Evolutionary conservation across 2,888 invertebrate genomes (phyloP), one percentile per base, ranked within the genome.

Genomic region (Erynnis tages): DNA sequence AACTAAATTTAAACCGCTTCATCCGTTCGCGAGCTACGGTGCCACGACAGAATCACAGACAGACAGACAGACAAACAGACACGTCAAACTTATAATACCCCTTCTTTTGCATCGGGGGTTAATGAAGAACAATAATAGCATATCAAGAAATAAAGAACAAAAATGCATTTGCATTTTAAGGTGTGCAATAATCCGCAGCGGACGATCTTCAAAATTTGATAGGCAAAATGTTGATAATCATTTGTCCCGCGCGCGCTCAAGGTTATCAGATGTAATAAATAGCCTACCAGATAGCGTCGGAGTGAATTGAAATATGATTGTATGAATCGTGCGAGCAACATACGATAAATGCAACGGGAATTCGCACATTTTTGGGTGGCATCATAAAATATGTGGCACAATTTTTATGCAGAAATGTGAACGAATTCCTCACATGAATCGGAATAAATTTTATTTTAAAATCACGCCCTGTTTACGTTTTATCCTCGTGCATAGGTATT

Each of bases 241-340:
- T 10, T 44, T 54, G 50, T 43, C 50, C 44, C 53, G 50, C 43
- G 47, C 40, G 53, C 53, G 46, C 45, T 61, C 65, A 67, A 67
- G 67, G 67, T 66, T 67, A 67, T 67, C 67, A 57, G 56, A 55
- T 60, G 54, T 58, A 63, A 62, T 63, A 64, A 64, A 62, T 59
- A 58, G 62, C 66, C 61, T 65, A 66, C 62, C 63, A 60, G 66
- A 66, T 66, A 66, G 55, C 56, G 55, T 53, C 10, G 50, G 14
- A 52, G 29, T 17, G 44, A 44, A 52, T 43, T 52, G 37, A 52
- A 52, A 52, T 50, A 35, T 19, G 43, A 27, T 34, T 34, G 40
- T 50, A 43, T 41, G 41, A 41, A 43, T 17, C 35, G 13, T 19
- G 35, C 13, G 44, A 43, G 11, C 4, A 44, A 21, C 21, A 11